A percentile compares a stretch with the other conserved stretches of the same genome.
Conservation (phyloP, 2,888 invertebrate species). For the Camptogramma bilineatum region DNA sequence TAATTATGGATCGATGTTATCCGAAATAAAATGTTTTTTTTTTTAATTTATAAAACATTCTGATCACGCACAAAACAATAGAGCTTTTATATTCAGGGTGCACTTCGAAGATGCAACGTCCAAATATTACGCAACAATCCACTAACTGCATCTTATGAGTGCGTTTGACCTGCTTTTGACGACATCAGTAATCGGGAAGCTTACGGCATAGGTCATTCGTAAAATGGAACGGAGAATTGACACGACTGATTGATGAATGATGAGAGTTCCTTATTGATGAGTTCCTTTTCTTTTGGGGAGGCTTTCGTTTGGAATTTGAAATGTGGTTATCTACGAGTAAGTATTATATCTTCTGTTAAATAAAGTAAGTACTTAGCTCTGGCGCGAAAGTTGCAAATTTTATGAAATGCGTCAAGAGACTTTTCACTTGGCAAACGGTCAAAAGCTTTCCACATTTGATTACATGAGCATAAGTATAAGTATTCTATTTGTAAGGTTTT, state of each 20-base stretch:
- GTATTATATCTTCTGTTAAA: not conserved
- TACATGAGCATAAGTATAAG: not conserved
- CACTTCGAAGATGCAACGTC: conserved; percentile 45
- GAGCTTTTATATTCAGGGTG: conserved; percentile 26
- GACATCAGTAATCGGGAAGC: conserved; percentile 40
- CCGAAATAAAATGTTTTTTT: too few relatives aligned
- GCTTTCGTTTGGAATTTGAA: not conserved
- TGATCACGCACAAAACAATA: not conserved
- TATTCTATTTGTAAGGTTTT: too few relatives aligned
- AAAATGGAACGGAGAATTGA: not conserved
- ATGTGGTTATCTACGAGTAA: not conserved
- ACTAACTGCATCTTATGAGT: conserved; percentile 45
- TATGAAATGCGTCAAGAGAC: conserved; percentile 27
- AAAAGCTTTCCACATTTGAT: conserved; percentile 16
- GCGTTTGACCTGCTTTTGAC: conserved; percentile 40
- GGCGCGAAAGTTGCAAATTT: conserved; percentile 33
- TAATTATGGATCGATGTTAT: too few relatives aligned
- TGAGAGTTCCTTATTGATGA: not conserved
- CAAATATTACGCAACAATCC: conserved; percentile 49
- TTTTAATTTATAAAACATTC: not conserved
- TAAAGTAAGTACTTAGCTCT: not conserved
- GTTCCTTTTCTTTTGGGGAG: too few relatives aligned
- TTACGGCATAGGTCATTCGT: not conserved
- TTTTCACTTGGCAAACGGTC: conserved; percentile 25
- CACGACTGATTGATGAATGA: not conserved